Evolutionary conservation across 2,113 vertebrate species (phyloP), one percentile per base, ranked within the genome.

Genomic region (Pipra filicauda): DNA sequence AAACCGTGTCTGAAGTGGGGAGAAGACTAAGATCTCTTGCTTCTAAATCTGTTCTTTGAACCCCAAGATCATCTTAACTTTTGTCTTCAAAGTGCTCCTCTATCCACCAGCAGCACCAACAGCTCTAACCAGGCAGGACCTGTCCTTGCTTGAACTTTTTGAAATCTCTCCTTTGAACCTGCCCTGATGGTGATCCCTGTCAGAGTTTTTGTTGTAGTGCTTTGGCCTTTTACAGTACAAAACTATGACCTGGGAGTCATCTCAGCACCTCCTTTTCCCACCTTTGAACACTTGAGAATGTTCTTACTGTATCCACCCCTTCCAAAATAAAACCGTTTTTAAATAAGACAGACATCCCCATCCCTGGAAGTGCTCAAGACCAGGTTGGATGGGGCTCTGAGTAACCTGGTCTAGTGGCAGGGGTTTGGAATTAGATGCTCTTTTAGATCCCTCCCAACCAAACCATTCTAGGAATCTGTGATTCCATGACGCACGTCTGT

Each of bases 41-140:
- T 71, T 39, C 49, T 66, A 85, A n/a, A 46, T 54, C 49, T 70
- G 13, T 58, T 61, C 89, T 95, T 94, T 88, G 78, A 95, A 78
- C 62, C 46, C 17, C 17, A 22, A 2, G n/a, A 49, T 89, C 27
- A 8, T 49, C 65, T 64, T 43, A 37, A 46, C 23, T 73, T 85
- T 33, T 59, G 67, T 77, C 22, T 81, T 91, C 55, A 44, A 27
- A 79, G 39, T 26, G 18, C 33, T 81, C 12, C 6, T 69, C 27
- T 48, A 2, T 58, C 16, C 24, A 28, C 64, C 55, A n/a, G 12
- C 41, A 70, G 72, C 37, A 9, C 46, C 28, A 8, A 48, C 43
- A 79, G 55, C 59, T 88, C 18, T 75, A 12, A 35, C 19, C 9
- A 2, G 61, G 9, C 24, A 39, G 35, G 51, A 39, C 30, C 37